Evolutionary conservation across 2,888 invertebrate species (phyloP).

Genomic region (Caenorhabditis virilis): DNA sequence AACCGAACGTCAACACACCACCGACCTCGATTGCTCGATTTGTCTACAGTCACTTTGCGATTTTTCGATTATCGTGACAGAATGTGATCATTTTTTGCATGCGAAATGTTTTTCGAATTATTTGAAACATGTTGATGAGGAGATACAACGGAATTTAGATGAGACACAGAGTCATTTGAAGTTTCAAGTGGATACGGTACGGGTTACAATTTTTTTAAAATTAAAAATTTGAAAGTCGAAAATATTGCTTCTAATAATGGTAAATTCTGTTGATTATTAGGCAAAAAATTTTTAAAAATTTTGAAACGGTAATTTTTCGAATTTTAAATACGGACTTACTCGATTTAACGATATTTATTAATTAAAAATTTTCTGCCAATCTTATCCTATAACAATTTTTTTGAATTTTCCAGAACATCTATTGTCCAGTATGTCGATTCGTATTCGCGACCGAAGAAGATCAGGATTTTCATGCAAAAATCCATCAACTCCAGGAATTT

Average conservation of each 20-base stretch:
- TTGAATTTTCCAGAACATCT: conserved; percentile 23
- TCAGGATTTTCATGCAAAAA: background rate
- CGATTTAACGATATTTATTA: too few relatives aligned
- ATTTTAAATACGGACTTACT: too few relatives aligned
- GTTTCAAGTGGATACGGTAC: conserved; percentile 10
- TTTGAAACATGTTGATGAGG: background rate
- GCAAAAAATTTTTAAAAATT: too few relatives aligned
- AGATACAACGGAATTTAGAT: conserved; percentile 3
- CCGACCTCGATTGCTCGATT: conserved; percentile 25
- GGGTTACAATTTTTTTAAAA: background rate
- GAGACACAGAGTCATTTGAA: conserved; percentile 12
- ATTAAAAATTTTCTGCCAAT: too few relatives aligned
- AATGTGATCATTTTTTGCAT: conserved; percentile 31
- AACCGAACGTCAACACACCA: conserved; percentile 11
- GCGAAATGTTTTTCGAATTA: conserved; percentile 15
- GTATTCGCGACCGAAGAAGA: conserved; percentile 3
- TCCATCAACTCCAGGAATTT: conserved; percentile 5
- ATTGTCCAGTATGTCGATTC: conserved; percentile 23
- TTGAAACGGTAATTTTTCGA: too few relatives aligned
- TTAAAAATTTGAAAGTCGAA: background rate
- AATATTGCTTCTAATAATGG: too few relatives aligned
- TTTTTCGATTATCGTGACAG: conserved; percentile 16
- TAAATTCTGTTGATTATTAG: too few relatives aligned
- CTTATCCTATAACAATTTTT: too few relatives aligned
- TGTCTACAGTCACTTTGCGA: conserved; percentile 11